These are phyloP conservation scores for Petrocephalus sullivani DNA, from an alignment of 2,797 vertebrate genomes.

Conservation along the genomic window DNA sequence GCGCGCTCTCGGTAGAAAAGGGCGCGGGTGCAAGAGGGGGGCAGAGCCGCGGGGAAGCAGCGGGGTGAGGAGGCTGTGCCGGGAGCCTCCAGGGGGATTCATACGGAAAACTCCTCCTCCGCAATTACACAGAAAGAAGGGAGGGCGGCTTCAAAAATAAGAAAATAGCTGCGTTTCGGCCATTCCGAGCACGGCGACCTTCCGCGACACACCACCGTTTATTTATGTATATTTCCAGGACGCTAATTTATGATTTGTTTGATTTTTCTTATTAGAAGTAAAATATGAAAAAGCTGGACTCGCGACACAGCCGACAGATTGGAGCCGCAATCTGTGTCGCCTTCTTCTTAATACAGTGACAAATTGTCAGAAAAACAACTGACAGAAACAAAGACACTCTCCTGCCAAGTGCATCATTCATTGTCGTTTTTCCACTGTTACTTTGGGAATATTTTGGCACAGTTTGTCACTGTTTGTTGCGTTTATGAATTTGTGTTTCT, in stretches of 20 bases:
- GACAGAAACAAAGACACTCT: conserved; percentile 1
- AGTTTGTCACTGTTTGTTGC: not conserved
- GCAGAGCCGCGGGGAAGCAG: conserved; percentile 67
- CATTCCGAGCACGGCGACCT: conserved; percentile 38
- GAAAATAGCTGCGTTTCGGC: conserved; percentile 44
- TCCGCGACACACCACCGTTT: not conserved
- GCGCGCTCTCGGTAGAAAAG: conserved; percentile 87
- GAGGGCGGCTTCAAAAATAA: conserved; percentile 43
- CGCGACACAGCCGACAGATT: not conserved
- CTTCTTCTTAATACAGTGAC: not conserved
- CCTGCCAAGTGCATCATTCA: not conserved
- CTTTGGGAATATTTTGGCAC: conserved; percentile 3
- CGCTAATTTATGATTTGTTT: conserved; percentile 30
- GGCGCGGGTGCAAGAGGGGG: conserved; percentile 73
- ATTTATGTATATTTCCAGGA: not conserved
- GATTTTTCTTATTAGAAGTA: conserved; percentile 1
- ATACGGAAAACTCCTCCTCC: conserved; percentile 61
- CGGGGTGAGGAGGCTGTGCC: conserved; percentile 46
- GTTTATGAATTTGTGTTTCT: not conserved
- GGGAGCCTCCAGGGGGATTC: conserved; percentile 56
- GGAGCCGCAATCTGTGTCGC: not conserved
- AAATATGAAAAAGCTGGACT: not conserved
- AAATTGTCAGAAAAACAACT: conserved; percentile 6
- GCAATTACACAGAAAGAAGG: conserved; percentile 54
- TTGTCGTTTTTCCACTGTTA: not conserved